Percentiles rank a stretch among this genome's conserved stretches.
Evolutionary conservation across 1,140 invertebrate genomes (phyloP).

Genomic region (Pogonus chalceus): DNA sequence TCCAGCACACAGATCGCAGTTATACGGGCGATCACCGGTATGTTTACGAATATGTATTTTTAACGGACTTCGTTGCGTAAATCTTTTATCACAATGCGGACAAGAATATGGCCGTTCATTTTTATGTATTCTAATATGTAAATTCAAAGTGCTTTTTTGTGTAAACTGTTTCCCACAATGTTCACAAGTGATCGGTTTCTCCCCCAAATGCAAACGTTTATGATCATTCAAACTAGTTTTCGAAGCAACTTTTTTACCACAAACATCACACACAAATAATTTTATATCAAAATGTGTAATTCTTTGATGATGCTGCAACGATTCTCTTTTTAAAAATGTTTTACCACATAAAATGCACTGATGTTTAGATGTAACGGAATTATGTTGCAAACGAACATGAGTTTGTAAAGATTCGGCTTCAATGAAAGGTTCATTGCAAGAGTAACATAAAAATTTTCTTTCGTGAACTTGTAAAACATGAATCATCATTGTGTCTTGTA

Average conservation of each 20-base stretch:
- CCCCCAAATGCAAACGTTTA: constrained; percentile 48
- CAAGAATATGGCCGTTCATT: constrained; percentile 64
- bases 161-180: constrained; percentile 53
- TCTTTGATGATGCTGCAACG: not conserved
- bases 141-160: constrained; percentile 50
- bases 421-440: too few species aligned
- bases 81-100: constrained; percentile 56
- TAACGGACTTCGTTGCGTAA: constrained; percentile 53
- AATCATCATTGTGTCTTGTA: too few species aligned
- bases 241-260: constrained; percentile 49
- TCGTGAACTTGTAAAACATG: too few species aligned
- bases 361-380: too few species aligned
- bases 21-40: constrained; percentile 47
- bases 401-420: too few species aligned
- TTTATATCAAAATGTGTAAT: too few species aligned
- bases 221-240: constrained; percentile 49
- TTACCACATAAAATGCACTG: not conserved
- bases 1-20: constrained; percentile 34
- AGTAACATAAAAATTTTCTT: too few species aligned
- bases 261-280: constrained; percentile 45
- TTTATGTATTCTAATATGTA: constrained; percentile 61
- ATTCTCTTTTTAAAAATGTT: not conserved
- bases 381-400: too few species aligned
- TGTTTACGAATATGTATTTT: constrained; percentile 50
- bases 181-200: constrained; percentile 35